A percentile compares a stretch with the other conserved stretches of the same genome.
phyloP scores from a whole-genome alignment of 1,140 invertebrate species.

The Mamestra configurata region DNA sequence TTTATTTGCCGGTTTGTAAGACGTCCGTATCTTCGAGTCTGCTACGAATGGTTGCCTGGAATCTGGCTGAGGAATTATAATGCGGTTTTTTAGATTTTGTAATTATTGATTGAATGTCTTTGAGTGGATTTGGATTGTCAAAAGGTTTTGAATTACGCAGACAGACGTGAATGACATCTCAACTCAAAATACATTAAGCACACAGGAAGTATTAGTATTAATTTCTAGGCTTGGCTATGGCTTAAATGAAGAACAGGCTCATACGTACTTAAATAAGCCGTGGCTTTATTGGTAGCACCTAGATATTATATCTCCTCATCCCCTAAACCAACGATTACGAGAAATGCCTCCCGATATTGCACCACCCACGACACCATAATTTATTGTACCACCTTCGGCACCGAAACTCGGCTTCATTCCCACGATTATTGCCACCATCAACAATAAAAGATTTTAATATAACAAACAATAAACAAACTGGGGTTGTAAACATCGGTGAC shows the following conservation, averaged over 20 bases:
- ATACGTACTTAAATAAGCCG: too few relatives aligned
- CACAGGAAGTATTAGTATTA: too few relatives aligned
- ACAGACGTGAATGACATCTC: too few relatives aligned
- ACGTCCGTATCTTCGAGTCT: conserved; percentile 34
- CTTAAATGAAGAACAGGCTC: too few relatives aligned
- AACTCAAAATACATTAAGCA: too few relatives aligned
- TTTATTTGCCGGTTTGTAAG: conserved; percentile 47
- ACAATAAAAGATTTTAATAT: conserved; percentile 44
- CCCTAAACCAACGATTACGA: too few relatives aligned
- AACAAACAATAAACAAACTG: conserved; percentile 31
- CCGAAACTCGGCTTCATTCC: neutral
- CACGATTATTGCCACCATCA: neutral
- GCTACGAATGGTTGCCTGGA: neutral
- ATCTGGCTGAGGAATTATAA: conserved; percentile 1
- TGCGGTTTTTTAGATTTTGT: neutral
- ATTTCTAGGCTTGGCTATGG: too few relatives aligned
- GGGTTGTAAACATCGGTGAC: conserved; percentile 25
- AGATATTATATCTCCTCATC: too few relatives aligned
- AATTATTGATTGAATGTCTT: neutral
- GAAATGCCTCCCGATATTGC: neutral
- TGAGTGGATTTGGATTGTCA: neutral
- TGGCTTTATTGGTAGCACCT: too few relatives aligned
- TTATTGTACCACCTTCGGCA: too few relatives aligned
- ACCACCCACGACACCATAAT: neutral
- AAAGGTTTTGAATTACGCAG: too few relatives aligned